Evolutionary conservation across 2,888 invertebrate genomes (phyloP).

Genomic region (Thera obeliscata): DNA sequence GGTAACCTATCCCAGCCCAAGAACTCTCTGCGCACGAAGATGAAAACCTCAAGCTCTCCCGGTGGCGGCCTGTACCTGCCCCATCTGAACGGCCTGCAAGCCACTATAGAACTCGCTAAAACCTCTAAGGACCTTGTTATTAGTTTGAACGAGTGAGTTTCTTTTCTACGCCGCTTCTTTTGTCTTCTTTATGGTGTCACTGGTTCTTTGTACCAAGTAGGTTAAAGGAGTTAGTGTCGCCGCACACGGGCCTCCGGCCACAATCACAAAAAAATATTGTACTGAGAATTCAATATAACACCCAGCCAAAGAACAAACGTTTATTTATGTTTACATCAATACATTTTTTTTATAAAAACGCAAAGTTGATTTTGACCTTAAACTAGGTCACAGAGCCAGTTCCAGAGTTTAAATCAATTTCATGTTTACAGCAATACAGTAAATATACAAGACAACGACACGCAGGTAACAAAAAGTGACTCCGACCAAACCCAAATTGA

Average conservation of each 20-base stretch:
- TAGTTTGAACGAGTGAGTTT: constrained; percentile 67
- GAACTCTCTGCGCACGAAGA: constrained; percentile 74
- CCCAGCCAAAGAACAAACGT: too few species aligned
- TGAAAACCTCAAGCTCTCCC: constrained; percentile 85
- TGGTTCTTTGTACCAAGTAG: too few species aligned
- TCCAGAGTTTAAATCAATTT: background rate
- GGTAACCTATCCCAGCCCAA: constrained; percentile 86
- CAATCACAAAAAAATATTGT: too few species aligned
- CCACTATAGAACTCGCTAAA: constrained; percentile 67
- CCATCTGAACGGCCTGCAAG: constrained; percentile 61
- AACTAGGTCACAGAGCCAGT: background rate
- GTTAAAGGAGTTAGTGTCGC: too few species aligned
- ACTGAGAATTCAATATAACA: too few species aligned
- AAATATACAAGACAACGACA: constrained; percentile 39
- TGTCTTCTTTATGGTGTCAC: background rate
- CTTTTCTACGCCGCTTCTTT: background rate
- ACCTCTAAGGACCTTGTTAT: constrained; percentile 70
- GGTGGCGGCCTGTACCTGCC: constrained; percentile 68
- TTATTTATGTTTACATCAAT: too few species aligned
- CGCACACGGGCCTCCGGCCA: too few species aligned
- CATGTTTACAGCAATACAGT: constrained; percentile 48
- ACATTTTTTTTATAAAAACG: too few species aligned
- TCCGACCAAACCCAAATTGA: constrained; percentile 42
- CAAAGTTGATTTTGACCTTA: background rate
- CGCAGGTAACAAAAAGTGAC: constrained; percentile 40